Conservation (phyloP, 2,797 vertebrate species). For the Acanthopagrus latus region DNA sequence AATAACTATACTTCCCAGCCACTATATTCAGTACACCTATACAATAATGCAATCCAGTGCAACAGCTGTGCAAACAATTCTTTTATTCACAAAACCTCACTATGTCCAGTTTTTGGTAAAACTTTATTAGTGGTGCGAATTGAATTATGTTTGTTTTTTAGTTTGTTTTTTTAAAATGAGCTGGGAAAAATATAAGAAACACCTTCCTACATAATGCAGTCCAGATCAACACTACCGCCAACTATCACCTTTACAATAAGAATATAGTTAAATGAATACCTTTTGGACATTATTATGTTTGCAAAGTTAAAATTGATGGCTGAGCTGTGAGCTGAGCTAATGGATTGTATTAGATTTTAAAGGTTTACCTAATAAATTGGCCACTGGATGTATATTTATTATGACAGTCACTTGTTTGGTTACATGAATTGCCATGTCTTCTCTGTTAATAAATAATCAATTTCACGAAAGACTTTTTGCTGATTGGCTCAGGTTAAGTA, state of each 20-base stretch:
- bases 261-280: neutral
- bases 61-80: too few relatives aligned
- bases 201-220: neutral
- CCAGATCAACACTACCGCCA: neutral
- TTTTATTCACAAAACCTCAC: too few relatives aligned
- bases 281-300: neutral
- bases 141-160: too few relatives aligned
- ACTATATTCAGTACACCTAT: neutral
- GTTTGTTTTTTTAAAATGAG: neutral
- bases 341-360: neutral
- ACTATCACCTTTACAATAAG: neutral
- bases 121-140: too few relatives aligned
- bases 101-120: too few relatives aligned
- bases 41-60: neutral
- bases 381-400: neutral
- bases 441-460: slow-evolving; percentile 6
- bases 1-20: neutral
- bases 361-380: neutral
- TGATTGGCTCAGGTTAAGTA: neutral
- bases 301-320: neutral
- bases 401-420: neutral
- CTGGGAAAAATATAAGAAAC: neutral
- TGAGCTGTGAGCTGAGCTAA: neutral
- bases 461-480: neutral
- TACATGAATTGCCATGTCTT: neutral